phyloP scores from a whole-genome alignment of 2,113 vertebrate species.

The Cololabis saira region DNA sequence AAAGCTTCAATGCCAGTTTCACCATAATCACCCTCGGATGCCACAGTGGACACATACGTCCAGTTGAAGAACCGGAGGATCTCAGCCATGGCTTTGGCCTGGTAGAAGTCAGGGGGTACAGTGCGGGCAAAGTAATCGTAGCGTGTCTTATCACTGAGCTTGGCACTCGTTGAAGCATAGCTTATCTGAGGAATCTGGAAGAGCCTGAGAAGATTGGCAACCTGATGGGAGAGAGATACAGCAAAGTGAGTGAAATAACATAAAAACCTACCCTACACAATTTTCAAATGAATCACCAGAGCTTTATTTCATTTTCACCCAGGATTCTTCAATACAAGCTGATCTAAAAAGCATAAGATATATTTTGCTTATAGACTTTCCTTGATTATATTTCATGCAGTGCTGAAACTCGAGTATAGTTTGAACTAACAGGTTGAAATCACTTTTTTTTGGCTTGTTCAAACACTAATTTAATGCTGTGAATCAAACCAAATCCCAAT shows the following conservation, averaged over 20 bases:
- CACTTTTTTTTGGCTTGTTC: neutral
- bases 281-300: too few relatives aligned
- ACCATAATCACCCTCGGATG: slow-evolving; percentile 96
- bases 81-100: slow-evolving; percentile 99
- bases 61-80: slow-evolving; percentile 96
- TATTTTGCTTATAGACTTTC: neutral
- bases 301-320: too few relatives aligned
- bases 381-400: too few relatives aligned
- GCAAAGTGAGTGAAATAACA: slow-evolving; percentile 15
- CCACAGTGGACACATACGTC: slow-evolving; percentile 98
- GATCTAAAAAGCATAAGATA: neutral
- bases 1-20: slow-evolving; percentile 98
- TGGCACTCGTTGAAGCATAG: slow-evolving; percentile 98
- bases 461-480: neutral
- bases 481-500: neutral
- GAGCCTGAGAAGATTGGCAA: slow-evolving; percentile 95
- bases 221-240: slow-evolving; percentile 77
- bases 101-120: slow-evolving; percentile 97
- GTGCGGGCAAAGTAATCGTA: slow-evolving; percentile 97
- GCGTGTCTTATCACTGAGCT: slow-evolving; percentile 96
- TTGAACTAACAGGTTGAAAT: neutral
- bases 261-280: neutral
- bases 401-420: neutral
- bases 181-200: slow-evolving; percentile 99
- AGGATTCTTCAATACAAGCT: too few relatives aligned